Conservation (phyloP, 92 coral and sea anemone genomes). For the Zoanthus solanderi region DNA sequence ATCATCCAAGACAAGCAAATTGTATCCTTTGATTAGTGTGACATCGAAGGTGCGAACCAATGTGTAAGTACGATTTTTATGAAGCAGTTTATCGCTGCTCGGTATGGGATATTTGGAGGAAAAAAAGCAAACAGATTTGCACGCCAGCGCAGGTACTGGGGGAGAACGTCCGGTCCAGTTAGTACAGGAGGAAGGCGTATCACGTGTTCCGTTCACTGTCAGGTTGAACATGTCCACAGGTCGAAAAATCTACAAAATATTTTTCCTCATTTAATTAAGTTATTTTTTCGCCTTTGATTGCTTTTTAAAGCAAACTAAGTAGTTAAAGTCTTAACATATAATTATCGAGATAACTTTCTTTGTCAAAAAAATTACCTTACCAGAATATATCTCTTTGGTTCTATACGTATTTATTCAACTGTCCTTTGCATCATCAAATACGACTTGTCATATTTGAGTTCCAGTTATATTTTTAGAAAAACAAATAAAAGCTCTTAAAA, state of each 20-base stretch:
- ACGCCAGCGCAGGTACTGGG: background rate
- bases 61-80: constrained; percentile 36
- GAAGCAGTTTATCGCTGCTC: background rate
- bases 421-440: no score
- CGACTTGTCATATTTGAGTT: no score
- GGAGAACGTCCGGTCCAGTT: constrained; percentile 1
- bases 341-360: no score
- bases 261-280: no score
- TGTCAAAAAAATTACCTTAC: no score
- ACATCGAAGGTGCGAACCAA: constrained; percentile 56
- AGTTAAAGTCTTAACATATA: no score
- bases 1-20: constrained; percentile 65
- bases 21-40: constrained; percentile 65
- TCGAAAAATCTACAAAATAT: constrained; percentile 24
- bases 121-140: constrained; percentile 25
- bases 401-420: no score
- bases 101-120: background rate
- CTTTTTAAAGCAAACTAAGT: no score
- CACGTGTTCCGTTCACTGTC: background rate
- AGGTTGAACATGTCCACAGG: constrained; percentile 18
- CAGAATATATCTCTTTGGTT: no score
- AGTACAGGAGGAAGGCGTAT: background rate
- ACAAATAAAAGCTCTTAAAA: no score
- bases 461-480: no score
- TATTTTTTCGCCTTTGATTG: no score